Base-by-base conservation (phyloP, 1,140 invertebrate genomes). In the Tenebrio molitor region DNA sequence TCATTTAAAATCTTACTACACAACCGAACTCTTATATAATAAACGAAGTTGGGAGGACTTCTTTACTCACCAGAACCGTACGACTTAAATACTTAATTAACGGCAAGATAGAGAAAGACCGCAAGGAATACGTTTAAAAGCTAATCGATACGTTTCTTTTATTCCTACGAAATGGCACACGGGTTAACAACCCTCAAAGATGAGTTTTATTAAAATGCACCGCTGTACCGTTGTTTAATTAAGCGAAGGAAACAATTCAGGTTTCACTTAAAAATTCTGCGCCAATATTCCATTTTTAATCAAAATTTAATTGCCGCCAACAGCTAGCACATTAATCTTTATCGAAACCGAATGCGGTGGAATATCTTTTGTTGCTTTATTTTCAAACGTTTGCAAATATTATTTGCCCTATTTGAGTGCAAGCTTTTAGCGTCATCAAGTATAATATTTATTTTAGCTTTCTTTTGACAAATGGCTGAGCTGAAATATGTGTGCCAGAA, bases 51-150 rank as follows among this genome's bases (percentile, higher is more conserved):
- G 10, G 50, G 10, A 29, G 15, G 50, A 29, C 50, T 25, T 25
- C 36, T 7, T 39, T 39, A 39, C 36, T 5, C 36, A 39, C 36
- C 36, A 39, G 2, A 39, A 39, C 36, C 2, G 36, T 39, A 39
- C 23, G 50, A 29, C 23, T 58, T 29, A 58, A 58, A 58, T 58
- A 14, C 50, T 58, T 58, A 58, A 58, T 58, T 58, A 58, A 58
- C 4, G 29, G 23, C 12, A 29, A 15, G 12, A 25, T 12, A 58
- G 29, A 29, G 50, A 7, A 39, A 39, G 6, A 39, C 36, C 36
- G 36, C 36, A 39, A 39, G 12, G 36, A 39, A 33, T 23, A 17
- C 50, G n/a, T 29, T 50, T 15, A 14, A 4, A 58, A 58, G 29
- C n/a, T 23, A 58, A 58, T 58, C 50, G 50, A 58, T 58, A n/a